These are phyloP conservation scores for Spheniscus mendiculus DNA, from an alignment of 2,113 vertebrate genomes.

Conservation along the genomic window DNA sequence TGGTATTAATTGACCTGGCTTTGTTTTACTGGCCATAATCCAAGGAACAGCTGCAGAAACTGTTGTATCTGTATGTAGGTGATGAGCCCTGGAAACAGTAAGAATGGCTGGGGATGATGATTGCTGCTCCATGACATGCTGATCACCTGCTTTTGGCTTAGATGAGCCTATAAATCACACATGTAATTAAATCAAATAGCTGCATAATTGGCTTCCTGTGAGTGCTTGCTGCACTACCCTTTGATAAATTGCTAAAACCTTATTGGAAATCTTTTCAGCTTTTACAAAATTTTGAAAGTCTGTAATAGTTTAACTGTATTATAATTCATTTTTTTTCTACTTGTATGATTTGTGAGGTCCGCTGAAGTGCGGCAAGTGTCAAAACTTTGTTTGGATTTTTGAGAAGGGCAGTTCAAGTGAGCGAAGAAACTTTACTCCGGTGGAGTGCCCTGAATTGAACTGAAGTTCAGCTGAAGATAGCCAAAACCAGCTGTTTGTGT, in stretches of 20 bases:
- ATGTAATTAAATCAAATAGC: not conserved
- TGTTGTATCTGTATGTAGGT: not conserved
- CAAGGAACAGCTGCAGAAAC: not conserved
- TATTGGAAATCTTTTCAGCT: not conserved
- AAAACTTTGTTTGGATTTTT: not conserved
- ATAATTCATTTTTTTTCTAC: fast-evolving
- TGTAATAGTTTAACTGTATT: not conserved
- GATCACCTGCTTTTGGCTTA: not conserved
- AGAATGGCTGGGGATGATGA: not conserved
- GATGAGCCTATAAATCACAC: not conserved
- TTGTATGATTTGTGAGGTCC: not conserved
- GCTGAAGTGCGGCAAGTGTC: not conserved
- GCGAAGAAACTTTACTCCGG: not conserved
- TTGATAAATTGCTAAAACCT: not conserved
- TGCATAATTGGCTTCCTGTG: not conserved
- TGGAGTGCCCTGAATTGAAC: not conserved
- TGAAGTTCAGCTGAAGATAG: not conserved
- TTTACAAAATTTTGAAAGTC: not conserved
- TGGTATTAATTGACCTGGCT: not conserved
- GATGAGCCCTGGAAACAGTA: not conserved
- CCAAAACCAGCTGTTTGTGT: not conserved
- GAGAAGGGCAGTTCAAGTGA: not conserved
- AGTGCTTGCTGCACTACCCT: not conserved
- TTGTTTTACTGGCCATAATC: not conserved
- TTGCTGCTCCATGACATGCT: not conserved